Percentiles rank a stretch among this genome's conserved stretches.
Conservation (phyloP, 2,113 vertebrate genomes). For the Macquaria australasica region DNA sequence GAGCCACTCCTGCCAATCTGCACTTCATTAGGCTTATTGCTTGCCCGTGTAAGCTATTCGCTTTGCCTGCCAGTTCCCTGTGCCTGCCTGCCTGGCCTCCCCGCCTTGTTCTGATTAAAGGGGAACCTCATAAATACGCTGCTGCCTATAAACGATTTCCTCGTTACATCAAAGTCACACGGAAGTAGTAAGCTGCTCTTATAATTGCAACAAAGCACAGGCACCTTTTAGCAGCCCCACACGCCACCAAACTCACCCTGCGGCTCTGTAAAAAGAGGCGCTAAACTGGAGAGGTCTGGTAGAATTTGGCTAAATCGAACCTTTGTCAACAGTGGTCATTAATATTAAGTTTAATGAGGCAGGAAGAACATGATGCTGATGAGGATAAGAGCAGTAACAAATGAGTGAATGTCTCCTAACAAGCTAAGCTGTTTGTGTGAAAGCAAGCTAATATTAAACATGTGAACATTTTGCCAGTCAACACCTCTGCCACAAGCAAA, state of each 20-base stretch:
- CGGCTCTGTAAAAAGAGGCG: neutral
- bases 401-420: neutral
- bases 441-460: neutral
- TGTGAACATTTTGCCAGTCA: neutral
- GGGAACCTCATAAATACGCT: conserved; percentile 75
- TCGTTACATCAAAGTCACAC: conserved; percentile 82
- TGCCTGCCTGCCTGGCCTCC: conserved; percentile 15
- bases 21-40: conserved; percentile 78
- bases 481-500: neutral
- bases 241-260: conserved; percentile 18
- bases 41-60: conserved; percentile 42
- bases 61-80: conserved; percentile 39
- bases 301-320: conserved; percentile 17
- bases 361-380: conserved; percentile 27
- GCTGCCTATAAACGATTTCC: conserved; percentile 77
- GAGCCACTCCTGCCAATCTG: conserved; percentile 68
- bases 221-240: conserved; percentile 27
- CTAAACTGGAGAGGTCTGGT: neutral
- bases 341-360: conserved; percentile 42
- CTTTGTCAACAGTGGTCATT: conserved; percentile 14
- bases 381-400: conserved; percentile 1
- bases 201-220: conserved; percentile 58
- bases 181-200: conserved; percentile 73
- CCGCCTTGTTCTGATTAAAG: conserved; percentile 79
- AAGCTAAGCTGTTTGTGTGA: neutral